These are phyloP conservation scores for Chalcis sispes DNA, from an alignment of 2,888 invertebrate genomes.

Conservation along the genomic window DNA sequence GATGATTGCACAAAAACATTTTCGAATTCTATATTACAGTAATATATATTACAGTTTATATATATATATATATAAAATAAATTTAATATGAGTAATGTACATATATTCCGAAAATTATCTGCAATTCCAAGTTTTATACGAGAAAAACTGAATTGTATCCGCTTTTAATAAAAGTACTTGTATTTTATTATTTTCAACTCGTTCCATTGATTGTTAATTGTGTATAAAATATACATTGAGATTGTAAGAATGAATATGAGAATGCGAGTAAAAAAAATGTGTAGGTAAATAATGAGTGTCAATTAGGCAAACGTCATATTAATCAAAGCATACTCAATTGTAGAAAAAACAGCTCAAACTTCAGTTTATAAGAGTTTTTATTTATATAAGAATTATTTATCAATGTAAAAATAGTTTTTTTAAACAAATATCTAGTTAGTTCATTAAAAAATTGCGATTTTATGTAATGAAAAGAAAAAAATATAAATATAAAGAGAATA, in stretches of 20 bases:
- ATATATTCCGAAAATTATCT: constrained; percentile 40
- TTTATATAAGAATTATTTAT: constrained; percentile 21
- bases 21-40: constrained; percentile 18
- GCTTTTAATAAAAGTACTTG: not conserved
- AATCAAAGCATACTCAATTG: constrained; percentile 38
- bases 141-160: constrained; percentile 24
- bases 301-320: constrained; percentile 44
- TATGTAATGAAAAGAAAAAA: constrained; percentile 10
- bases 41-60: constrained; percentile 12
- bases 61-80: constrained; percentile 31
- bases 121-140: constrained; percentile 13
- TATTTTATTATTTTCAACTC: constrained; percentile 19
- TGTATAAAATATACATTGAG: constrained; percentile 37
- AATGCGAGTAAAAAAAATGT: constrained; percentile 18
- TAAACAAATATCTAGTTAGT: not conserved
- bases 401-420: constrained; percentile 5
- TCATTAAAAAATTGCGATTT: not conserved
- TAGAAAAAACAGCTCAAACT: too few species aligned
- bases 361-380: constrained; percentile 7
- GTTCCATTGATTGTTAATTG: constrained; percentile 26
- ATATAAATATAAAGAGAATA: not conserved
- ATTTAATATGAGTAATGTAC: constrained; percentile 37
- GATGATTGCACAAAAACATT: too few species aligned
- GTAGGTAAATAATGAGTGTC: constrained; percentile 40
- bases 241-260: constrained; percentile 22